Evolutionary conservation across 2,888 invertebrate genomes (phyloP).

Genomic region (Synanthedon andrenaeformis): DNA sequence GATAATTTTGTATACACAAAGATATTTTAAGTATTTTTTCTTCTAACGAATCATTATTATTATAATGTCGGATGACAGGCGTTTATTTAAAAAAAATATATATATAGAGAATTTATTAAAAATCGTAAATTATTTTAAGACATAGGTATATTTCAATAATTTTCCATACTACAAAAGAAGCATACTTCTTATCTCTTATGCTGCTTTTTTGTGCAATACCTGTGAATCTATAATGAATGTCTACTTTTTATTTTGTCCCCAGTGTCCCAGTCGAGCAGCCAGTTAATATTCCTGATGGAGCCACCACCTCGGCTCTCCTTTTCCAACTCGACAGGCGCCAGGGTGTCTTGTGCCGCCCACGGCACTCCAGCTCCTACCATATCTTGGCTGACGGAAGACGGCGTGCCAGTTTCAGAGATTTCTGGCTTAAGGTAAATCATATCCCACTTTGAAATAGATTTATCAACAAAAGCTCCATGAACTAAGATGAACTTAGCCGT

Average conservation of each 20-base stretch:
- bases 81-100: too few relatives aligned
- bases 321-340: slow-evolving; percentile 83
- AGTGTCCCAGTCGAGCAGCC: slow-evolving; percentile 29
- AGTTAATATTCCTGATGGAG: slow-evolving; percentile 76
- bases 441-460: not conserved
- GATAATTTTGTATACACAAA: too few relatives aligned
- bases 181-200: too few relatives aligned
- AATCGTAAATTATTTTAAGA: too few relatives aligned
- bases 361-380: slow-evolving; percentile 80
- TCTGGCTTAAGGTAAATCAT: slow-evolving; percentile 76
- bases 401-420: slow-evolving; percentile 77
- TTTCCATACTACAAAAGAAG: too few relatives aligned
- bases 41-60: too few relatives aligned
- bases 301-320: slow-evolving; percentile 82
- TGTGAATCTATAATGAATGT: not conserved
- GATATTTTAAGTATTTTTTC: too few relatives aligned
- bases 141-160: too few relatives aligned
- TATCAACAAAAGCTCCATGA: not conserved
- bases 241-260: slow-evolving; percentile 10
- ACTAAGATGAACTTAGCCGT: not conserved
- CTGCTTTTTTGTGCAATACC: too few relatives aligned
- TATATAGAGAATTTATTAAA: too few relatives aligned
- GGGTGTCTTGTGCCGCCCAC: slow-evolving; percentile 81
- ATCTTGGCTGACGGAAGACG: slow-evolving; percentile 81
- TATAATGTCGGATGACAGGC: too few relatives aligned